Evolutionary conservation across 2,888 invertebrate genomes (phyloP).

Genomic region (Cylloceria caligata): DNA sequence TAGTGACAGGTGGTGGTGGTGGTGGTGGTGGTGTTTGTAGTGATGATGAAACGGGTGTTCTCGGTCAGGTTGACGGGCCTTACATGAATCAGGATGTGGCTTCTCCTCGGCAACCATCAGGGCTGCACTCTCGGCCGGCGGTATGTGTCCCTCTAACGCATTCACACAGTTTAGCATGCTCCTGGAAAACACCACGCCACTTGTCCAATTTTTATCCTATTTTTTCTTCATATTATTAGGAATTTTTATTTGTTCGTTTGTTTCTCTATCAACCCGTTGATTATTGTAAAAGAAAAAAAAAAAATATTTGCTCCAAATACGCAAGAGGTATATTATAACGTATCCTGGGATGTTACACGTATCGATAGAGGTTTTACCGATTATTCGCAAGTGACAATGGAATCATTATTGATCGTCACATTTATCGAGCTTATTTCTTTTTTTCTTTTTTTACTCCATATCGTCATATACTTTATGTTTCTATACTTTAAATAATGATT

Average conservation of each 20-base stretch:
- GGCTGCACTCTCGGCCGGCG: conserved; percentile 92
- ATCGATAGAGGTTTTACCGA: conserved; percentile 50
- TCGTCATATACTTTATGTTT: background rate
- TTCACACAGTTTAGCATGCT: conserved; percentile 98
- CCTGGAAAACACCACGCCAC: conserved; percentile 88
- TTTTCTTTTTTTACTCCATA: background rate
- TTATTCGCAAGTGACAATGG: conserved; percentile 29
- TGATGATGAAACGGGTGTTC: conserved; percentile 73
- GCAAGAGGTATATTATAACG: background rate
- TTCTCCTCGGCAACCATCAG: conserved; percentile 92
- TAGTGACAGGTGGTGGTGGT: conserved; percentile 73
- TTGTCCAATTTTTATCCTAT: conserved; percentile 77
- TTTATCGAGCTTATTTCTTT: background rate
- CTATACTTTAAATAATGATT: conserved; percentile 10
- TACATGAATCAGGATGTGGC: conserved; percentile 93
- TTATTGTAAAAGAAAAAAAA: too few relatives aligned
- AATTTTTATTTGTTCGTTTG: conserved; percentile 55
- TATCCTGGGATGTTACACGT: conserved; percentile 43
- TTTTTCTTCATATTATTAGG: conserved; percentile 67
- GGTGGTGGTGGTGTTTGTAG: conserved; percentile 57
- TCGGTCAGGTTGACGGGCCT: conserved; percentile 85
- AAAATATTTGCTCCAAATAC: too few relatives aligned
- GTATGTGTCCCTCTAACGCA: conserved; percentile 95
- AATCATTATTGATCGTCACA: background rate
- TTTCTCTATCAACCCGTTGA: conserved; percentile 49